Base-by-base conservation (phyloP, 2,113 vertebrate species). In the Pelobates fuscus region DNA sequence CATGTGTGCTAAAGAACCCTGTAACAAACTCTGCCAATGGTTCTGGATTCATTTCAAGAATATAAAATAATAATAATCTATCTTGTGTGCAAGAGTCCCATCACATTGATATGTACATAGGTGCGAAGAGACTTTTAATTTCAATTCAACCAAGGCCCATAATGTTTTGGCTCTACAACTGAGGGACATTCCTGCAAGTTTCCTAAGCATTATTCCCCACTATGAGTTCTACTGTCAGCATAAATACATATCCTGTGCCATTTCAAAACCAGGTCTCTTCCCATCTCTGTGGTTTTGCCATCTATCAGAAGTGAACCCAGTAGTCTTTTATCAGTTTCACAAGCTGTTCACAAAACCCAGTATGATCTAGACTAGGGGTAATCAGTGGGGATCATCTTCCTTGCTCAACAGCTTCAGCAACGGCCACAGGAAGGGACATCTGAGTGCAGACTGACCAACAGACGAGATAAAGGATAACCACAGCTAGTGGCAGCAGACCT, bases 311-410 rank as follows among this genome's bases (percentile, higher is more conserved):
- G 44, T 71, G 41, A n/a, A 5, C 41, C 15, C 20, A 20, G 55
- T 44, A 65, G 71, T 44, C 71, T 74, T 74, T 74, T 52, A 57
- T 74, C 52, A 74, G 61, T 66, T 20, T 15, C 21, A 43, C 44
- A 27, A 20, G 54, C 11, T 24, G 41, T 18, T 20, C 2, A 25
- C 59, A 62, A 41, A 62, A 49, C n/a, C 20, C 58, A 54, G 70
- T 26, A 58, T 66, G 58, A 74, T 52, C 71, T 58, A 20, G 71
- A 58, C 62, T 18, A 27, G 23, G 12, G 58, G 29, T 74, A 73
- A 74, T 74, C 71, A 74, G 62, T 41, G 55, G 14, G 62, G 30
- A 29, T 66, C 71, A 74, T 41, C 71, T 57, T 54, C 26, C 62
- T 41, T 29, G 17, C 49, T 55, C 10, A 55, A 57, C 49, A 60